Evolutionary conservation across 2,113 vertebrate genomes (phyloP).

Genomic region (Pollachius pollachius): DNA sequence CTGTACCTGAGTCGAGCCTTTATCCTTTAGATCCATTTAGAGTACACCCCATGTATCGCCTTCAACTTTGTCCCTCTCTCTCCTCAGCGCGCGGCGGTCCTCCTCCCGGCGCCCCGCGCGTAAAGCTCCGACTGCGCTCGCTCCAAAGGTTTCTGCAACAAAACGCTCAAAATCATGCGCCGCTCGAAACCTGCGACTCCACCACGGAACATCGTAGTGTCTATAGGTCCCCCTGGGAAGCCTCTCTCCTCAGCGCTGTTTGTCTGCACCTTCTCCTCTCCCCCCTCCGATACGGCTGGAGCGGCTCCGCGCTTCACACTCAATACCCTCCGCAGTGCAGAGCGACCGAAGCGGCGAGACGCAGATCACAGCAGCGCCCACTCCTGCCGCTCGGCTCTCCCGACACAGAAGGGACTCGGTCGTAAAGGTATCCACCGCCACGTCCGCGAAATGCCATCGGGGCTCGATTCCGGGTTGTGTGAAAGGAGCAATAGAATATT

Average conservation of each 20-base stretch:
- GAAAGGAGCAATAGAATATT: background rate
- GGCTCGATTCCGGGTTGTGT: conserved; percentile 62
- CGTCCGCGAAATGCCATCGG: conserved; percentile 72
- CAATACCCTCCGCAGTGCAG: conserved; percentile 51
- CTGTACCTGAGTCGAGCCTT: conserved; percentile 64
- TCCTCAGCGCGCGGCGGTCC: conserved; percentile 34
- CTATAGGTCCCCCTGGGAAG: conserved; percentile 1
- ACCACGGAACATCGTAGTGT: conserved; percentile 48
- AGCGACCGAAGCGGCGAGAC: conserved; percentile 40
- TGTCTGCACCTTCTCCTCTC: no score
- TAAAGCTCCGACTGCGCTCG: conserved; percentile 45
- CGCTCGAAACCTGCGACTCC: conserved; percentile 33
- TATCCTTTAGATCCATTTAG: conserved; percentile 39
- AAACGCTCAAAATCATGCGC: conserved; percentile 28
- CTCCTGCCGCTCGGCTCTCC: conserved; percentile 43
- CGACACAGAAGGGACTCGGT: conserved; percentile 58
- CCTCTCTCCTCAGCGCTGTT: no score
- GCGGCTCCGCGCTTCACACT: conserved; percentile 32
- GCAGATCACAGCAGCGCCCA: conserved; percentile 33
- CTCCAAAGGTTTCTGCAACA: conserved; percentile 32
- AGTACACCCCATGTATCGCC: conserved; percentile 34
- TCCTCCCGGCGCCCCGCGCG: conserved; percentile 64
- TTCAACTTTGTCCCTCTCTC: conserved; percentile 48
- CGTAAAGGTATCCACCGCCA: conserved; percentile 52
- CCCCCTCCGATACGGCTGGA: background rate